Percentiles rank a stretch among this genome's conserved stretches.
Evolutionary conservation across 2,797 vertebrate genomes (phyloP).

Genomic region (Nasua narica): DNA sequence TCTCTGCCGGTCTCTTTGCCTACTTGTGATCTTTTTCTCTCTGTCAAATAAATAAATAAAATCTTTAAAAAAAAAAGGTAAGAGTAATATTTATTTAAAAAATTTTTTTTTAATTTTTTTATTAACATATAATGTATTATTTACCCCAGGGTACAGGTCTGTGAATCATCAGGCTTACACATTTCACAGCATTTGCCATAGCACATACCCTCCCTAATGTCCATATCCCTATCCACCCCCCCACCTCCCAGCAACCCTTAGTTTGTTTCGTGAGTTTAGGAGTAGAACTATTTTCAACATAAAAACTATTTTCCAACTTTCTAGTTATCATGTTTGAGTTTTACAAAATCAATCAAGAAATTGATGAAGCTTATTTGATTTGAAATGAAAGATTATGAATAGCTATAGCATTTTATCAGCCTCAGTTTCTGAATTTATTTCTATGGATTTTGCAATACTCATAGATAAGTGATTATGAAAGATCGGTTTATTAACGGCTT

Average conservation of each 20-base stretch:
- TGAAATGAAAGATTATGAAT: not conserved
- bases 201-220: too few relatives aligned
- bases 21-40: too few relatives aligned
- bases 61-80: not conserved
- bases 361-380: not conserved
- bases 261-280: too few relatives aligned
- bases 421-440: slow-evolving; percentile 21
- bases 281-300: not conserved
- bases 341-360: slow-evolving; percentile 15
- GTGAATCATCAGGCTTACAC: too few relatives aligned
- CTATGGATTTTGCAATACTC: not conserved
- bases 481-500: not conserved
- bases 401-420: not conserved
- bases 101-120: too few relatives aligned
- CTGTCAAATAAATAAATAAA: too few relatives aligned
- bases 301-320: not conserved
- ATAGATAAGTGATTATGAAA: not conserved
- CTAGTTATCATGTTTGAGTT: not conserved
- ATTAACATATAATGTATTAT: too few relatives aligned
- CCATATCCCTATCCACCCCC: too few relatives aligned
- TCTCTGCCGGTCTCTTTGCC: too few relatives aligned
- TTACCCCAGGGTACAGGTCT: too few relatives aligned
- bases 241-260: too few relatives aligned
- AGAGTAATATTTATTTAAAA: not conserved
- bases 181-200: too few relatives aligned